Base-by-base conservation (phyloP, 1,140 invertebrate species). In the Cydia strobilella region DNA sequence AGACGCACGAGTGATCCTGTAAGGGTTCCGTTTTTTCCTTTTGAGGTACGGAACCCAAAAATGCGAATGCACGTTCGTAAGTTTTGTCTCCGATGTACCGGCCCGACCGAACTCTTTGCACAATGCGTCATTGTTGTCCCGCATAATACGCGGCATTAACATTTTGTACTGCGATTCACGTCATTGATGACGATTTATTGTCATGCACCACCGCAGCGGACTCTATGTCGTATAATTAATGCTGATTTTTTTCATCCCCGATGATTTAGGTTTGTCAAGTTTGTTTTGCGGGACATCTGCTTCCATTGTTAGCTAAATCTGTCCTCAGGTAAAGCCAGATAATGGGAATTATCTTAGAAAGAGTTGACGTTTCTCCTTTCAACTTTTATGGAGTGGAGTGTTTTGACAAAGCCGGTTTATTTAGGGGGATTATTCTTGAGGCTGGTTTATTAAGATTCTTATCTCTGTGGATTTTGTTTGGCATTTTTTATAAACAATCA, bases 181-280 rank as follows among this genome's bases (percentile, higher is more conserved):
- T 91, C 90, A 89, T 86, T 90, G 88, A 89, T 90, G 87, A 91
- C 87, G 83, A 93, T 93, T 91, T 93, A 93, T 91, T 89, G 88
- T 91, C 85, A 83, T 73, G 73, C 78, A 80, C 73, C 77, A 74
- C 76, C 76, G 65, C 76, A 78, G 20, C 79, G 76, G 74, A 82
- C 82, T 84, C 82, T 88, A 85, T 86, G 84, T 78, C 77, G 80
- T 88, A 91, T 93, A 91, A 92, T 92, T 91, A 92, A 90, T 91
- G 87, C 88, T 76, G 83, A 75, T 79, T 91, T 90, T 93, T 89
- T 92, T 89, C 84, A 84, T 83, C 75, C 80, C 65, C 75, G 76
- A 85, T 89, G 86, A 87, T 89, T 89, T 88, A 87, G 83, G 81
- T 76, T 86, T 85, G 83, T 84, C 77, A 85, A 90, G 89, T 90